A percentile compares a stretch with the other conserved stretches of the same genome.
These are phyloP conservation scores for Aurelia coerulea DNA, from an alignment of 30 jellyfish, hydroid and myxozoan species.

Conservation along the genomic window DNA sequence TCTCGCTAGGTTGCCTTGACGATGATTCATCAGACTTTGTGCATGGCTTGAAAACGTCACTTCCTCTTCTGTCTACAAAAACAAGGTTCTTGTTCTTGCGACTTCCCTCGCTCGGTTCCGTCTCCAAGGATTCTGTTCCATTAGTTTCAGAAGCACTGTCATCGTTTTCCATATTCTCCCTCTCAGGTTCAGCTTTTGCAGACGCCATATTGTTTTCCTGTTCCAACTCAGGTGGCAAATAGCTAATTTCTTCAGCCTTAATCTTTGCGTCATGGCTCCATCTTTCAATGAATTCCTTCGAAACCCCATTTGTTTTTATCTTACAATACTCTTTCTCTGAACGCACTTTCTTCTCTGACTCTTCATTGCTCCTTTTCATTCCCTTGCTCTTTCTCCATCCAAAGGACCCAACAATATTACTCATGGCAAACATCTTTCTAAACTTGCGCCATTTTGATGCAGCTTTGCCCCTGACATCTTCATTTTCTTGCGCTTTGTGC, in stretches of 20 bases:
- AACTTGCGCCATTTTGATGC: conserved; percentile 59
- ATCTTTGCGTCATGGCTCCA: conserved; percentile 16
- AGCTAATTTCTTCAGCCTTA: conserved; percentile 28
- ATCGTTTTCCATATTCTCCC: neutral
- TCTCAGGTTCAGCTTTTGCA: conserved; percentile 4
- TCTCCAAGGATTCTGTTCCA: neutral
- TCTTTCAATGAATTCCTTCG: conserved; percentile 4
- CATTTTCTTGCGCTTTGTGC: neutral
- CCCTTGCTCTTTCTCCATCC: conserved; percentile 13
- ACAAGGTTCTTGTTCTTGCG: neutral
- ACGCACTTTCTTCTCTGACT: neutral
- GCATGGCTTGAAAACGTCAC: conserved; percentile 3
- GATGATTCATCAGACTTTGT: neutral
- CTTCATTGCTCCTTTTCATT: neutral
- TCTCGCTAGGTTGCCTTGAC: conserved; percentile 12
- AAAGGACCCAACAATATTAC: conserved; percentile 61
- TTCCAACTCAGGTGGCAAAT: conserved; percentile 23
- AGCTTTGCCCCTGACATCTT: conserved; percentile 9
- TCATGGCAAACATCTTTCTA: conserved; percentile 45
- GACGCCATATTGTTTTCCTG: neutral
- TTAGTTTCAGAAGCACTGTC: neutral
- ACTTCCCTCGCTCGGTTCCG: neutral
- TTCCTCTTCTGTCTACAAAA: neutral
- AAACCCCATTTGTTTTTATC: neutral
- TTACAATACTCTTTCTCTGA: conserved; percentile 5